These are phyloP conservation scores for Melanargia galathea DNA, from an alignment of 2,888 invertebrate genomes.

Conservation along the genomic window DNA sequence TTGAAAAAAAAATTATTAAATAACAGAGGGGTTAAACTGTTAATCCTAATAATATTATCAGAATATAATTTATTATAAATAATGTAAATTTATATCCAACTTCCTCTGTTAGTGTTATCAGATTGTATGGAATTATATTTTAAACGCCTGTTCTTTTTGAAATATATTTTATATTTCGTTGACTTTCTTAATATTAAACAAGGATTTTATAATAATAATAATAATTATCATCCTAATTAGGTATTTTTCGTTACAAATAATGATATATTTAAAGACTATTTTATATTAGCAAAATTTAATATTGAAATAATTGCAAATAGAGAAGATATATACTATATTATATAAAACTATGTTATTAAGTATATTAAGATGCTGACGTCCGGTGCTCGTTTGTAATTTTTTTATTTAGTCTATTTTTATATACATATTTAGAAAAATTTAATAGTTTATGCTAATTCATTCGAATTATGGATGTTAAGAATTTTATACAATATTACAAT, in stretches of 20 bases:
- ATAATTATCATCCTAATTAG: neutral
- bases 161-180: constrained; percentile 19
- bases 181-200: constrained; percentile 7
- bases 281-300: neutral
- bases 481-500: neutral
- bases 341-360: neutral
- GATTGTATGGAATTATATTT: neutral
- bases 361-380: neutral
- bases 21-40: neutral
- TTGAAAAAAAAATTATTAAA: neutral
- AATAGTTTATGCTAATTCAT: neutral
- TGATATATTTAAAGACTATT: neutral
- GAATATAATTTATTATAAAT: neutral
- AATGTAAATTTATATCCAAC: neutral
- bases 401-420: neutral
- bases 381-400: neutral
- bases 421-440: neutral
- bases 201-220: neutral
- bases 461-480: neutral
- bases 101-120: neutral
- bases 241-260: neutral
- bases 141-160: neutral
- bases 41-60: neutral
- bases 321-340: neutral
- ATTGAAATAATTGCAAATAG: neutral